phyloP scores from a whole-genome alignment of 2,888 invertebrate species.

The Plusia festucae region DNA sequence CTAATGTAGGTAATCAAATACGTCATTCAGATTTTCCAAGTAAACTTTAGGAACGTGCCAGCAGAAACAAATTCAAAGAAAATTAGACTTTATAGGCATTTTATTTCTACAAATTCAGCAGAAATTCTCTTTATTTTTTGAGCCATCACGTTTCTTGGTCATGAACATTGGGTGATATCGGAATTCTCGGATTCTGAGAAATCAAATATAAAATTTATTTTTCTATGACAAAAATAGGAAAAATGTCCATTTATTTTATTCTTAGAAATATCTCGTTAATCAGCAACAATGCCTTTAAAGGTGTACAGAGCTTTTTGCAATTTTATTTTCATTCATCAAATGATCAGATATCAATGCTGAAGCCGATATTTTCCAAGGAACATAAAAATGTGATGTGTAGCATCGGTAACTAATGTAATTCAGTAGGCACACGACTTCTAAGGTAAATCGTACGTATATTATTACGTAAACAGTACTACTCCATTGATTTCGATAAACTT shows the following conservation, averaged over 20 bases:
- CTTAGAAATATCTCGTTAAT: neutral
- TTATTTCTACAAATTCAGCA: neutral
- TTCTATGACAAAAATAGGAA: neutral
- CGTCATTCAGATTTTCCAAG: conserved; percentile 1
- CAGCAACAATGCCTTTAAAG: neutral
- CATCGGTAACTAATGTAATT: too few relatives aligned
- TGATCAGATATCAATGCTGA: neutral
- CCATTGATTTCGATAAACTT: too few relatives aligned
- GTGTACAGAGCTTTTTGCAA: neutral
- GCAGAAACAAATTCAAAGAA: neutral
- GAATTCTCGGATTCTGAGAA: neutral
- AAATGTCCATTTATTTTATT: neutral
- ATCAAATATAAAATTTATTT: neutral
- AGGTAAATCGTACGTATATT: too few relatives aligned
- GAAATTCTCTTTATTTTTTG: neutral
- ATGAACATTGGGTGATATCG: neutral
- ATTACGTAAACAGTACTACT: too few relatives aligned
- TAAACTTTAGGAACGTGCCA: neutral
- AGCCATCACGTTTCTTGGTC: neutral
- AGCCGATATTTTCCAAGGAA: neutral
- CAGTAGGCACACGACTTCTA: too few relatives aligned
- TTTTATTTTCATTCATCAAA: neutral
- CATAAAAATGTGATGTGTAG: neutral
- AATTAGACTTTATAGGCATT: neutral
- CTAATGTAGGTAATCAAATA: neutral